Percentiles rank a stretch among this genome's conserved stretches.
Conservation (phyloP, 2,113 vertebrate genomes). For the Oncorhynchus gorbuscha region DNA sequence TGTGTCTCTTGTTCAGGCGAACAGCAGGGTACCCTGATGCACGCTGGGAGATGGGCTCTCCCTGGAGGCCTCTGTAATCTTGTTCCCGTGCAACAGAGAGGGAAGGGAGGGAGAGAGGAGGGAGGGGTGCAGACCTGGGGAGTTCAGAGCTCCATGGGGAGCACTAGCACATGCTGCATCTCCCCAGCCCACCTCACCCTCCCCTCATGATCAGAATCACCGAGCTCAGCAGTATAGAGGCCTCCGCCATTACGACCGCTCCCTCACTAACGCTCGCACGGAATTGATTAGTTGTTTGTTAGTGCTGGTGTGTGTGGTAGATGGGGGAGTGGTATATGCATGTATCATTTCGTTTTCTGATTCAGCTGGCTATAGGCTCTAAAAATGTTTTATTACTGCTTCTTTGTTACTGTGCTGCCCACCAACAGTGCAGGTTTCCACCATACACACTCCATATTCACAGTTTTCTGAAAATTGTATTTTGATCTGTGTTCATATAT, state of each 20-base stretch:
- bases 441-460: conserved; percentile 4
- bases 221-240: conserved; percentile 57
- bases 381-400: background rate
- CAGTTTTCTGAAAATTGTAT: conserved; percentile 38
- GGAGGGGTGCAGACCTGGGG: conserved; percentile 42
- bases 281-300: conserved; percentile 1
- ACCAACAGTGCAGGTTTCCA: background rate
- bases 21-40: conserved; percentile 40
- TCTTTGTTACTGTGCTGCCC: background rate
- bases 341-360: conserved; percentile 9
- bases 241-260: conserved; percentile 47
- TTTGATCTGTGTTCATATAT: conserved; percentile 32
- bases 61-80: conserved; percentile 62
- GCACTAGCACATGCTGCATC: no score
- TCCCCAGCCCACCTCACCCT: conserved; percentile 27
- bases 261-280: background rate
- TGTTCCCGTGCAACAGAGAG: conserved; percentile 26
- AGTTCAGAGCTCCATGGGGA: conserved; percentile 37
- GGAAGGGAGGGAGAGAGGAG: background rate
- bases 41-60: conserved; percentile 36
- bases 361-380: conserved; percentile 10
- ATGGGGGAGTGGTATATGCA: background rate
- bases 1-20: conserved; percentile 18
- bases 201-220: conserved; percentile 23
- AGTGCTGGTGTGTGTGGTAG: background rate